These are phyloP conservation scores for Leptinotarsa juncta DNA, from an alignment of 2,888 invertebrate genomes.

Conservation along the genomic window DNA sequence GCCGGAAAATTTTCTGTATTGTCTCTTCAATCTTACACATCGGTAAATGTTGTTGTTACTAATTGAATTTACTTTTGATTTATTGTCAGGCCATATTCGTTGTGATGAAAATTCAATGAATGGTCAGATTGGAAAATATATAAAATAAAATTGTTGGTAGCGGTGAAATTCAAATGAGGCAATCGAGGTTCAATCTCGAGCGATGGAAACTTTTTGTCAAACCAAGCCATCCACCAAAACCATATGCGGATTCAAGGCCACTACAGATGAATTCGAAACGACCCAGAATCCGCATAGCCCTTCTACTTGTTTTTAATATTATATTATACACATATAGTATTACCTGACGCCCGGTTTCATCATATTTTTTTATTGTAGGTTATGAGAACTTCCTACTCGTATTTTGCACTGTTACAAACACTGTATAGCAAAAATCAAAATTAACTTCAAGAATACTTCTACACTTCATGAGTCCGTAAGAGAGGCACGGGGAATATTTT, in stretches of 20 bases:
- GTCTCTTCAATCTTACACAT: constrained; percentile 7
- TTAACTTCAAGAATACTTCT: neutral
- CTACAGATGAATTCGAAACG: too few species aligned
- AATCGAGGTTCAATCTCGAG: too few species aligned
- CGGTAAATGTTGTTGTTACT: neutral
- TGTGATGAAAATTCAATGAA: neutral
- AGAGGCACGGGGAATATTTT: too few species aligned
- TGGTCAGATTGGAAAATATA: neutral
- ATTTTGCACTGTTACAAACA: constrained; percentile 37
- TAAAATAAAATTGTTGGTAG: neutral
- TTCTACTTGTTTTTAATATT: neutral
- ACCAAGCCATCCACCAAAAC: too few species aligned
- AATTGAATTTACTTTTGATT: neutral
- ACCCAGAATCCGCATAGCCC: neutral
- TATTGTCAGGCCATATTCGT: neutral
- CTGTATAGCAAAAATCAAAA: constrained; percentile 25
- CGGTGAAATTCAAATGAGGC: too few species aligned
- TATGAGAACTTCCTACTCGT: constrained; percentile 35
- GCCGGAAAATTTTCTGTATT: neutral
- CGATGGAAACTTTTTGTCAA: too few species aligned
- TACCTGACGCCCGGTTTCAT: neutral
- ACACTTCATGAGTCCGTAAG: too few species aligned
- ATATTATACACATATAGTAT: neutral
- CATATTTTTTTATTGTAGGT: constrained; percentile 29
- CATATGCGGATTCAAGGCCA: too few species aligned